Conservation (phyloP, 2,113 vertebrate species). For the Cepphus grylle region DNA sequence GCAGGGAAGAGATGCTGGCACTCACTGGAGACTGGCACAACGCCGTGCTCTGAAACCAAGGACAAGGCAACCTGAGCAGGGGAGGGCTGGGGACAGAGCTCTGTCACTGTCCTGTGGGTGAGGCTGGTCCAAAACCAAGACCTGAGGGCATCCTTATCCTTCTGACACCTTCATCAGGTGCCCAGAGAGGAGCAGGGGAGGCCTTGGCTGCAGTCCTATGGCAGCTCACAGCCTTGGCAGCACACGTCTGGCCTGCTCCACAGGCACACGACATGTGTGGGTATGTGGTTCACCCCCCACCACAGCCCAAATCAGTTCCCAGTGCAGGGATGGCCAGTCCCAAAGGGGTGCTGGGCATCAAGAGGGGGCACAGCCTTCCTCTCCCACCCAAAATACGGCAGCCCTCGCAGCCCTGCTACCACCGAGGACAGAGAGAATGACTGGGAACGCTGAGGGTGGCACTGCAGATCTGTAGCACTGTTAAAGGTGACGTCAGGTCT, state of each 20-base stretch:
- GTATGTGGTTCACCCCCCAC: not conserved
- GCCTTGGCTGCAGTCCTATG: rapidly evolving
- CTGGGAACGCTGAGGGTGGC: not conserved
- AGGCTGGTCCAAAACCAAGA: rapidly evolving
- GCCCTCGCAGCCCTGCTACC: no score
- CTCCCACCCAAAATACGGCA: not conserved
- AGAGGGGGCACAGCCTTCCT: not conserved
- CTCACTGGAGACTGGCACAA: slow-evolving; percentile 88
- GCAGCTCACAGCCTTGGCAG: not conserved
- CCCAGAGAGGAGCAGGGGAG: not conserved
- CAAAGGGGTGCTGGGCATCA: not conserved
- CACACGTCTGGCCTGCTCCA: rapidly evolving
- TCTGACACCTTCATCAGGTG: rapidly evolving
- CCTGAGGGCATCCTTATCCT: rapidly evolving
- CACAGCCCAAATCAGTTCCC: rapidly evolving
- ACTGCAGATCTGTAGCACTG: not conserved
- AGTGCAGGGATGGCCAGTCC: rapidly evolving
- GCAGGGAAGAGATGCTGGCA: slow-evolving; percentile 92
- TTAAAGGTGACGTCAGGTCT: not conserved
- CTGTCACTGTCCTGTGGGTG: rapidly evolving
- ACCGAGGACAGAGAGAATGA: not conserved
- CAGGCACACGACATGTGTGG: rapidly evolving
- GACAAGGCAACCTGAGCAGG: not conserved
- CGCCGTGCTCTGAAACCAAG: slow-evolving; percentile 84
- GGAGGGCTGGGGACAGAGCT: not conserved